phyloP scores from a whole-genome alignment of 2,797 vertebrate species.

The Schizopygopsis pylzovi region DNA sequence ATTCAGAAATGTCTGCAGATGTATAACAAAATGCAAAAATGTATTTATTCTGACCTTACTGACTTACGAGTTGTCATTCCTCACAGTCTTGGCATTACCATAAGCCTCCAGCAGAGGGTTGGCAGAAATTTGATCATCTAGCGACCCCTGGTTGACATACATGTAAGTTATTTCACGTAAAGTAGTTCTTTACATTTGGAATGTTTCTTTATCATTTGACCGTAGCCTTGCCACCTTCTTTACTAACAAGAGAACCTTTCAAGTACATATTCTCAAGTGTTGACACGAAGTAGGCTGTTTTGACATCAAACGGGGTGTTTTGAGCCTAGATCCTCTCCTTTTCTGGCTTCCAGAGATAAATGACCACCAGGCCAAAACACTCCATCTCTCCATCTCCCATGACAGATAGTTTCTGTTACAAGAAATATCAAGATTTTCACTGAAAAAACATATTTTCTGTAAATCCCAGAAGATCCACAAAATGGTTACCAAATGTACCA shows the following conservation, averaged over 20 bases:
- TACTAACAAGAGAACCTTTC: slow-evolving; percentile 81
- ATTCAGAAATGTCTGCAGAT: neutral
- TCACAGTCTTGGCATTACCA: slow-evolving; percentile 89
- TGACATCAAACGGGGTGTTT: slow-evolving; percentile 89
- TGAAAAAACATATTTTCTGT: neutral
- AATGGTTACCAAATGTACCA: neutral
- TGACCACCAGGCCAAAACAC: slow-evolving; percentile 38
- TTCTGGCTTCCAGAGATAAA: slow-evolving; percentile 32
- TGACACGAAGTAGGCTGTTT: slow-evolving; percentile 80
- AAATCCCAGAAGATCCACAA: neutral
- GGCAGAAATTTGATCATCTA: slow-evolving; percentile 81
- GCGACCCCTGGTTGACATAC: slow-evolving; percentile 72
- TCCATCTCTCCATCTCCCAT: slow-evolving; percentile 43
- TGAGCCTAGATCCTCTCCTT: slow-evolving; percentile 82
- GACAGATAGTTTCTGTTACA: neutral
- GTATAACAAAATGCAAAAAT: neutral
- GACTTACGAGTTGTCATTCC: slow-evolving; percentile 91
- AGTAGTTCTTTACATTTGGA: neutral
- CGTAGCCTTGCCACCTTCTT: slow-evolving; percentile 83
- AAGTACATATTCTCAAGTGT: slow-evolving; percentile 85
- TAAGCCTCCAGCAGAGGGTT: slow-evolving; percentile 74
- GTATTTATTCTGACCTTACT: neutral
- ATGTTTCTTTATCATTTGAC: slow-evolving; percentile 71
- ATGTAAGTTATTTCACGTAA: too few species aligned
- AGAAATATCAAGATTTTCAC: neutral